A percentile compares a stretch with the other conserved stretches of the same genome.
phyloP scores from a whole-genome alignment of 2,113 vertebrate species.

The Campylorhamphus procurvoides region DNA sequence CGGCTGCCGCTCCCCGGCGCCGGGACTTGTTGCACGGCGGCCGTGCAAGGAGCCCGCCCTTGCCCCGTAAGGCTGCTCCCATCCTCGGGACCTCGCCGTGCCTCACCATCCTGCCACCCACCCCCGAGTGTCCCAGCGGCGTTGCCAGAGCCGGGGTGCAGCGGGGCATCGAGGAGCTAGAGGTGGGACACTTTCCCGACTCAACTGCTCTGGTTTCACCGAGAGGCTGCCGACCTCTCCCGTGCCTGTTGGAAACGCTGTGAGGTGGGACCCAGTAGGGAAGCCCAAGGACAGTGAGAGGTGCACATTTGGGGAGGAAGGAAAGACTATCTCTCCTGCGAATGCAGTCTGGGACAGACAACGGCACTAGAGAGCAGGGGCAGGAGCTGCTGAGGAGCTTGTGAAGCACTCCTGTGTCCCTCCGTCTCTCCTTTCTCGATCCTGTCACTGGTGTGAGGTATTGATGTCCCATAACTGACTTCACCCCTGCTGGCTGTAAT shows the following conservation, averaged over 20 bases:
- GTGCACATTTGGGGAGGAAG: background rate
- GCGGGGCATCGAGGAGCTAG: fast-evolving
- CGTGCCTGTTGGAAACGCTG: background rate
- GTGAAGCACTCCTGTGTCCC: background rate
- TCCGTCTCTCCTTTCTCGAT: fast-evolving
- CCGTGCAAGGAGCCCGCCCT: background rate
- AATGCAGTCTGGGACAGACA: too few species aligned
- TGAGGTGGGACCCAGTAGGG: background rate
- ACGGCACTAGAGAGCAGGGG: background rate
- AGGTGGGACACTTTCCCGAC: background rate
- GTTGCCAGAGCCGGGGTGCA: background rate
- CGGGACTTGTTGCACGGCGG: background rate
- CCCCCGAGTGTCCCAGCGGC: background rate
- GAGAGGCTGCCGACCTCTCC: background rate
- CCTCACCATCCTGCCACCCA: too few species aligned
- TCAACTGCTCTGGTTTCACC: background rate
- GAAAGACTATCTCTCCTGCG: background rate
- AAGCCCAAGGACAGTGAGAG: background rate
- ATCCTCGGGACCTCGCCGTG: background rate
- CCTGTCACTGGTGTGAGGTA: background rate
- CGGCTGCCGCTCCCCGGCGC: background rate
- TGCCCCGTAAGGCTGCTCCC: background rate
- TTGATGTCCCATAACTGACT: background rate
- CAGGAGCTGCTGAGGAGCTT: background rate
- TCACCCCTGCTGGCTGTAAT: background rate